Evolutionary conservation across 2,797 vertebrate species (phyloP), one percentile per base, ranked within the genome.

Genomic region (Anas acuta): DNA sequence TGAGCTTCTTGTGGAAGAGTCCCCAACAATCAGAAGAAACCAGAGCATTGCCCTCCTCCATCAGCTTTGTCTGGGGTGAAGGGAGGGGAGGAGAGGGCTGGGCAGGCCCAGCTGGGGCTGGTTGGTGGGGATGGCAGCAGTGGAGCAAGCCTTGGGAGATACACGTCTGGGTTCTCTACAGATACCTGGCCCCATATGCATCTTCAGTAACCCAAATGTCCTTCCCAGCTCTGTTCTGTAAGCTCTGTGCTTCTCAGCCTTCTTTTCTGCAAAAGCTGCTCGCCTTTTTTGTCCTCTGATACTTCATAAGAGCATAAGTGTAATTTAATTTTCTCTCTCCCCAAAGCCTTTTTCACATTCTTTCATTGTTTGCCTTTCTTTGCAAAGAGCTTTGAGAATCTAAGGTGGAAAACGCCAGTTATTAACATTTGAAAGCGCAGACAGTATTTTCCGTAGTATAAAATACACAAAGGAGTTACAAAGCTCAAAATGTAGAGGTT

Each of bases 301-400:
- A 47, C 16, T 65, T 87, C 41, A 16, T 28, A 89, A 85, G 35
- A 93, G 21, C 2, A 13, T 15, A 28, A 4, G 7, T 56, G 20
- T 14, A 23, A 80, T 88, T 89, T 60, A 49, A 74, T n/a, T 77
- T 93, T 77, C 39, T 43, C 13, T 65, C 33, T 64, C 56, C 11
- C 18, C 9, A 58, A 81, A 32, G 11, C 23, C 13, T 58, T 89
- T 86, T 82, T 79, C 64, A 78, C 7, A 82, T 84, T 62, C 33
- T 86, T 86, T 85, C 45, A 72, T 61, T 87, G 20, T 79, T 82
- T 85, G 22, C 13, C 12, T 2, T 73, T 86, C 66, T 86, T 75
- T 73, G 51, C 83, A 78, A 90, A 77, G 28, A 83, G 22, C 43
- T 89, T 82, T 93, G 35, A 89, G 88, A 89, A 74, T 7, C 11